phyloP scores from a whole-genome alignment of 2,113 vertebrate genomes.

The Strix uralensis region DNA sequence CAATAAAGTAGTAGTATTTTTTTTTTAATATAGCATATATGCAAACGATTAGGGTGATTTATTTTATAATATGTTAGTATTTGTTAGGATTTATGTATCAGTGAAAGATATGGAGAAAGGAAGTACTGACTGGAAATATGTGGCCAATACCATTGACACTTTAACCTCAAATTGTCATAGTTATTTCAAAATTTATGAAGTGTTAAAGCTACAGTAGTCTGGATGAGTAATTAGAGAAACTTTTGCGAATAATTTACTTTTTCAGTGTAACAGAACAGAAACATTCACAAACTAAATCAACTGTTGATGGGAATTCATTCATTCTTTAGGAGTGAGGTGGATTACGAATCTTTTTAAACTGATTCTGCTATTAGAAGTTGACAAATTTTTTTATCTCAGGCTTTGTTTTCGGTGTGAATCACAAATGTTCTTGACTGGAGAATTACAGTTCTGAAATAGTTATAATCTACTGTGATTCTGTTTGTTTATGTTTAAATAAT shows the following conservation, averaged over 20 bases:
- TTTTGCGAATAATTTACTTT: not conserved
- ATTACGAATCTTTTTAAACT: not conserved
- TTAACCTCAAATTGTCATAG: not conserved
- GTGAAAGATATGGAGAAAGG: not conserved
- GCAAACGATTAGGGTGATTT: not conserved
- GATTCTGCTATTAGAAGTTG: not conserved
- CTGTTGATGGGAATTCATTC: not conserved
- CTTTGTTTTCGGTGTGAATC: not conserved
- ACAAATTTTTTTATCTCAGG: not conserved
- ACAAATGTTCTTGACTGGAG: not conserved
- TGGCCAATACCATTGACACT: not conserved
- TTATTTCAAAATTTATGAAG: not conserved
- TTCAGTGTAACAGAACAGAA: not conserved
- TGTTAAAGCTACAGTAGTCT: conserved; percentile 9
- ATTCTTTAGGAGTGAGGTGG: not conserved
- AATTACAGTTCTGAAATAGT: not conserved
- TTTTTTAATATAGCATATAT: not conserved
- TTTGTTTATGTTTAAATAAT: not conserved
- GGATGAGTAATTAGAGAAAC: not conserved
- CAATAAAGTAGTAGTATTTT: not conserved
- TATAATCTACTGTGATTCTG: not conserved
- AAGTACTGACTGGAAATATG: not conserved
- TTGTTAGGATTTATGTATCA: not conserved
- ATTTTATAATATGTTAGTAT: not conserved
- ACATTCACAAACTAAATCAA: not conserved